A percentile compares a stretch with the other conserved stretches of the same genome.
These are phyloP conservation scores for Stomatorhinus walkeri DNA, from an alignment of 2,797 vertebrate genomes.

Conservation along the genomic window DNA sequence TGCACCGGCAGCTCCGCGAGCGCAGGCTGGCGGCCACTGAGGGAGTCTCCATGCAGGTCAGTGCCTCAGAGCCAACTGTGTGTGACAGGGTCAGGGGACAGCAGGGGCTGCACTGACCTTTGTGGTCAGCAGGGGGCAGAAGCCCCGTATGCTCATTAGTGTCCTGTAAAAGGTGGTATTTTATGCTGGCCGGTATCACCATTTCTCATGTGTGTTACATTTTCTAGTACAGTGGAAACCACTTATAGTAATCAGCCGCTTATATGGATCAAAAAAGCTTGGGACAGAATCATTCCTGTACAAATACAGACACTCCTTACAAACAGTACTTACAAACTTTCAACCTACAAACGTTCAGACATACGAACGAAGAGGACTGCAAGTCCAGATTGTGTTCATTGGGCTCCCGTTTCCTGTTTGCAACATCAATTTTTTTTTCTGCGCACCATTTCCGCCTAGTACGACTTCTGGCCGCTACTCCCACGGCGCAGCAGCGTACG, in stretches of 20 bases:
- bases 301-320: neutral
- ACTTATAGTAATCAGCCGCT: neutral
- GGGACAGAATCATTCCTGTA: neutral
- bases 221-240: neutral
- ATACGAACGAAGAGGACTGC: no score
- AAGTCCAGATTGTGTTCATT: no score
- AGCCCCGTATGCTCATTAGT: neutral
- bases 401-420: no score
- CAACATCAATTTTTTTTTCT: no score
- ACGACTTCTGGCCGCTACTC: no score
- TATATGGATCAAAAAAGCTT: neutral
- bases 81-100: neutral
- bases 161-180: neutral
- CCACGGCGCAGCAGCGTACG: no score
- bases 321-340: no score
- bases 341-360: no score
- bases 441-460: no score
- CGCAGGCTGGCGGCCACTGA: slow-evolving; percentile 80
- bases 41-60: slow-evolving; percentile 71
- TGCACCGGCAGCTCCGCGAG: slow-evolving; percentile 86
- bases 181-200: neutral
- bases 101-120: neutral
- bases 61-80: neutral
- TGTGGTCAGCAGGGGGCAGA: neutral
- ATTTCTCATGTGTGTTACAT: neutral